Percentiles rank a stretch among this genome's conserved stretches.
These are phyloP conservation scores for Progne subis DNA, from an alignment of 2,113 vertebrate genomes.

Conservation along the genomic window DNA sequence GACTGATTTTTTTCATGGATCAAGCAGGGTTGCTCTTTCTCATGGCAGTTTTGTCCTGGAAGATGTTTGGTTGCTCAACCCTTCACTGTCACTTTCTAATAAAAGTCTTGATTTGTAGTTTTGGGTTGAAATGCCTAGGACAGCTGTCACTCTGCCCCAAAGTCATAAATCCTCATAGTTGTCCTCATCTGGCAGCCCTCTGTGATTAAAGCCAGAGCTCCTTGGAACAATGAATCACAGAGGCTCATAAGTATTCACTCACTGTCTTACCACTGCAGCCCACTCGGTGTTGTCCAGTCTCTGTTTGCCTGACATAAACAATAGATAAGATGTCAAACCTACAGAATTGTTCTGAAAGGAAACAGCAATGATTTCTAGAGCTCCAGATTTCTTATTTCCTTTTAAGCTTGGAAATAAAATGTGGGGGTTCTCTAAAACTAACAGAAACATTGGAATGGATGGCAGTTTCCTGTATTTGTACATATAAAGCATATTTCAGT, in stretches of 20 bases:
- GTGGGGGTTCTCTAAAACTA: not conserved
- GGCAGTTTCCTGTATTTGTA: not conserved
- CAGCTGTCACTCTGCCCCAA: conserved; percentile 59
- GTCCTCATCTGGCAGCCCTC: conserved; percentile 62
- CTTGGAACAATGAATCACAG: conserved; percentile 46
- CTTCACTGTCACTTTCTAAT: conserved; percentile 44
- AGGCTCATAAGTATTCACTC: conserved; percentile 44
- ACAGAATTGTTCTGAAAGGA: conserved; percentile 17
- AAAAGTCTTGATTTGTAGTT: conserved; percentile 27
- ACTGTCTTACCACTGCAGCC: conserved; percentile 2
- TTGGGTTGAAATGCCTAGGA: conserved; percentile 19
- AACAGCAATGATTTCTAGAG: not conserved
- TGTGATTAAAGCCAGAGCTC: conserved; percentile 44
- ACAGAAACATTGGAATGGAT: not conserved
- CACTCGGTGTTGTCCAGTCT: conserved; percentile 16
- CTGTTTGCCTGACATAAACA: conserved; percentile 53
- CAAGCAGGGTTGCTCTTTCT: not conserved
- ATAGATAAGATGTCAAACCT: conserved; percentile 44
- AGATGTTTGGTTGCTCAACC: not conserved
- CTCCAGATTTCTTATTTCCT: conserved; percentile 20
- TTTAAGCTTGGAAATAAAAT: conserved; percentile 28
- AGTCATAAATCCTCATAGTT: conserved; percentile 52
- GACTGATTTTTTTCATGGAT: not conserved
- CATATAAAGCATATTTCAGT: not conserved
- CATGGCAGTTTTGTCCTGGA: not conserved